Percentiles rank a stretch among this genome's conserved stretches.
These are phyloP conservation scores for Drosophila kurseongensis DNA, from an alignment of 1,140 invertebrate genomes.

Conservation along the genomic window DNA sequence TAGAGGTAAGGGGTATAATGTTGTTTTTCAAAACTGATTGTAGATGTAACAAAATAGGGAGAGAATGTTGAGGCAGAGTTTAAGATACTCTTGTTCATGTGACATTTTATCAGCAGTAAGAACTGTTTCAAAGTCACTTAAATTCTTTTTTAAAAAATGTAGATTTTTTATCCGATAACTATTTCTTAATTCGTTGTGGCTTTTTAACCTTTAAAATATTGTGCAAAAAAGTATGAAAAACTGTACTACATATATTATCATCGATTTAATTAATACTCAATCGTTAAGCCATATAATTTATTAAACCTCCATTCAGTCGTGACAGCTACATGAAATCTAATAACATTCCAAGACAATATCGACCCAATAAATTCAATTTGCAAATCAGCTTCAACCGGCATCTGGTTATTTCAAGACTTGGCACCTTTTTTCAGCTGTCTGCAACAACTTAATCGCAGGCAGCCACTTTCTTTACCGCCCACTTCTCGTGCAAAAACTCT, in stretches of 20 bases:
- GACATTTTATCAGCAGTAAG: background rate
- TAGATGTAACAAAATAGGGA: constrained; percentile 6
- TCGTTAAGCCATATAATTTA: background rate
- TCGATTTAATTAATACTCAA: background rate
- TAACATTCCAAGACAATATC: constrained; percentile 1
- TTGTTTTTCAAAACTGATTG: constrained; percentile 30
- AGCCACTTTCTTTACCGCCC: constrained; percentile 47
- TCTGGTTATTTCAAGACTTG: background rate
- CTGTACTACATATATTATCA: no score
- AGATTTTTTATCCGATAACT: background rate
- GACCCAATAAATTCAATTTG: constrained; percentile 10
- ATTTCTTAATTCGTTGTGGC: no score
- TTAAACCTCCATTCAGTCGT: background rate
- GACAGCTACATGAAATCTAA: constrained; percentile 11
- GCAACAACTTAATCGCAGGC: constrained; percentile 15
- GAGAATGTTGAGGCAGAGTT: background rate
- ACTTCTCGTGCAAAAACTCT: constrained; percentile 10
- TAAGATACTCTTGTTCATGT: no score
- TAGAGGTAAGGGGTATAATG: background rate
- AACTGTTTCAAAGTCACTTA: background rate
- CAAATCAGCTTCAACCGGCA: background rate
- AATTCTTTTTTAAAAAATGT: background rate
- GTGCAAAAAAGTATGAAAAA: no score
- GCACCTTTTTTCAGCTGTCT: constrained; percentile 1
- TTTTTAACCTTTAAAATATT: background rate